Evolutionary conservation across 2,797 vertebrate species (phyloP), one percentile per base, ranked within the genome.

Genomic region (Tinamus major): DNA sequence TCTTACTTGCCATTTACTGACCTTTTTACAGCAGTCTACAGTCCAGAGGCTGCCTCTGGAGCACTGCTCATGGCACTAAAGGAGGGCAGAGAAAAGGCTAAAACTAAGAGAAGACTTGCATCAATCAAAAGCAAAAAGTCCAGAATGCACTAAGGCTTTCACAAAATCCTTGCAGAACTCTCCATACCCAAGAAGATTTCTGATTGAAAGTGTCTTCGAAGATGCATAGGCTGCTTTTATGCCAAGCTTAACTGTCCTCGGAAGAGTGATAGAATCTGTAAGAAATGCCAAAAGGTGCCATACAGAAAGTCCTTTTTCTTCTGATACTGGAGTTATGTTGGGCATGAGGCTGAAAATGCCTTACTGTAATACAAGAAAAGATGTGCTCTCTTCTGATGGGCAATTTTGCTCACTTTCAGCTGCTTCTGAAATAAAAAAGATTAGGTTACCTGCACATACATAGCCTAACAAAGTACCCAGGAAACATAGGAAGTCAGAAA

Each of bases 401-500:
- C 5, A 26, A 3, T 69, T 85, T 77, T 80, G 20, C 33, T 72
- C 46, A 72, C 24, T 35, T 78, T 74, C 74, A 87, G 18, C 35
- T 9, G n/a, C 4, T 70, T 8, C 41, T 87, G 62, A 67, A 79
- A 75, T 13, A 77, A 35, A 59, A 72, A 59, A 49, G 8, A 71
- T 81, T 81, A 70, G 19, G 46, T 49, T 33, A 63, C 51, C 59
- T 70, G n/a, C 10, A 77, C 24, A 23, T 72, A 29, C 21, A 67
- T n/a, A 31, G 29, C 31, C 62, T 24, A 79, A 15, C 12, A 44
- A 76, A 83, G 56, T 56, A 64, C 7, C 19, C 46, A 76, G 44
- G 85, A 90, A 93, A 89, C 9, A 35, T n/a, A 70, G 46, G 46
- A 69, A 87, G 14, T 24, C 37, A 84, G 77, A 84, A 86, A 84